A percentile compares a stretch with the other conserved stretches of the same genome.
phyloP scores from a whole-genome alignment of 2,797 vertebrate genomes.

The Discoglossus pictus region DNA sequence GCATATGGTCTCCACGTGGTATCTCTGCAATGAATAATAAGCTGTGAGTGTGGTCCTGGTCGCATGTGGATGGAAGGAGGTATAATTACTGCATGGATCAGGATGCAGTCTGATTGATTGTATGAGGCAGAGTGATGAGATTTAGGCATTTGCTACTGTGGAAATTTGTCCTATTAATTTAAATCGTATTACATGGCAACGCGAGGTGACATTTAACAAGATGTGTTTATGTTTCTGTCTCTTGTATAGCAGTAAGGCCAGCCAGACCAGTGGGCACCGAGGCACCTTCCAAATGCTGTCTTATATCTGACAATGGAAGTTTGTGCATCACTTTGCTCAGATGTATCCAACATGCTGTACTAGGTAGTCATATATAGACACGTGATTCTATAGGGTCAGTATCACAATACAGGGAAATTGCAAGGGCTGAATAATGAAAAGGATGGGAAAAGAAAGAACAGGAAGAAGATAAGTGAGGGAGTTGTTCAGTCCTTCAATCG shows the following conservation, averaged over 20 bases:
- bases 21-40: too few species aligned
- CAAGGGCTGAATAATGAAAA: too few species aligned
- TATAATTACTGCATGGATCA: conserved; percentile 65
- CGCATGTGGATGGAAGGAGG: conserved; percentile 47
- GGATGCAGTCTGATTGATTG: conserved; percentile 71
- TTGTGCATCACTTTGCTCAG: too few species aligned
- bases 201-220: conserved; percentile 88
- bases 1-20: too few species aligned
- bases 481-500: too few species aligned
- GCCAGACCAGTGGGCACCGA: conserved; percentile 64
- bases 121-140: conserved; percentile 61
- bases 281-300: conserved; percentile 27
- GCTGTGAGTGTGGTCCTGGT: conserved; percentile 42
- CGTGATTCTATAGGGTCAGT: too few species aligned
- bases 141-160: conserved; percentile 69
- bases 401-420: too few species aligned
- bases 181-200: conserved; percentile 83
- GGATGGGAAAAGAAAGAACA: too few species aligned
- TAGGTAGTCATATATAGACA: too few species aligned
- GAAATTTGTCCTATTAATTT: conserved; percentile 82
- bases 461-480: too few species aligned
- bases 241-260: conserved; percentile 68
- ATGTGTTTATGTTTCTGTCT: conserved; percentile 86
- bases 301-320: too few species aligned
- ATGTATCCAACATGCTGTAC: too few species aligned